These are phyloP conservation scores for Colistium nudipinnis DNA, from an alignment of 2,113 vertebrate species.

Conservation along the genomic window DNA sequence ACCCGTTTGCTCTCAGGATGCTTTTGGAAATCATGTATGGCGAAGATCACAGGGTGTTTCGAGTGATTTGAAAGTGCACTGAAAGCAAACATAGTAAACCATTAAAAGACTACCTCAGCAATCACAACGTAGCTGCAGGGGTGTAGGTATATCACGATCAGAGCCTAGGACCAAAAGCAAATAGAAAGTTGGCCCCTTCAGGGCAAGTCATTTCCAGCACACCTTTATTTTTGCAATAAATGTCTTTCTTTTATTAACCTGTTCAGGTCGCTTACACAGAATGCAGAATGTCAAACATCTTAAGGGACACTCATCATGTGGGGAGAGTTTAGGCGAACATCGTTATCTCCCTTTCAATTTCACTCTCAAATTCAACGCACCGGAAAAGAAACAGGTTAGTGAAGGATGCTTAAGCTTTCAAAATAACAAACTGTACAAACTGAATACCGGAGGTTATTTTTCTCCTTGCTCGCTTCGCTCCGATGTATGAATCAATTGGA, in stretches of 20 bases:
- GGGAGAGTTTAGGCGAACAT: conserved; percentile 31
- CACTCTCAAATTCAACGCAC: neutral
- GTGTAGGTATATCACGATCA: conserved; percentile 58
- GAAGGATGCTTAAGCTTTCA: conserved; percentile 2
- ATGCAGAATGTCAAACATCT: conserved; percentile 29
- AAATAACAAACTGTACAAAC: conserved; percentile 26
- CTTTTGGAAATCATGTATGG: conserved; percentile 46
- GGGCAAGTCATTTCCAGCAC: conserved; percentile 58
- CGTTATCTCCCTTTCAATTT: neutral
- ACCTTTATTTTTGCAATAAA: conserved; percentile 42
- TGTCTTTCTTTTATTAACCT: conserved; percentile 47
- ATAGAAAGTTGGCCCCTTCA: conserved; percentile 54
- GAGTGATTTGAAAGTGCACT: conserved; percentile 46
- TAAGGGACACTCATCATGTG: neutral
- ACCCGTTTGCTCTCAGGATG: conserved; percentile 23
- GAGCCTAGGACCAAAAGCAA: conserved; percentile 62
- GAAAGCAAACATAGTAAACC: conserved; percentile 56
- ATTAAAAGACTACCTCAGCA: conserved; percentile 47
- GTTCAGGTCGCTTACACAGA: conserved; percentile 7
- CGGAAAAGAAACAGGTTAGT: conserved; percentile 5
- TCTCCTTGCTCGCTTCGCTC: conserved; percentile 36
- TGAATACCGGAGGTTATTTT: conserved; percentile 19
- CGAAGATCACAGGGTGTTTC: conserved; percentile 40
- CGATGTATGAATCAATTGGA: conserved; percentile 35
- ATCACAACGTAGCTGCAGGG: conserved; percentile 53